phyloP scores from a whole-genome alignment of 2,888 invertebrate species.

The Oxycera nigricornis region DNA sequence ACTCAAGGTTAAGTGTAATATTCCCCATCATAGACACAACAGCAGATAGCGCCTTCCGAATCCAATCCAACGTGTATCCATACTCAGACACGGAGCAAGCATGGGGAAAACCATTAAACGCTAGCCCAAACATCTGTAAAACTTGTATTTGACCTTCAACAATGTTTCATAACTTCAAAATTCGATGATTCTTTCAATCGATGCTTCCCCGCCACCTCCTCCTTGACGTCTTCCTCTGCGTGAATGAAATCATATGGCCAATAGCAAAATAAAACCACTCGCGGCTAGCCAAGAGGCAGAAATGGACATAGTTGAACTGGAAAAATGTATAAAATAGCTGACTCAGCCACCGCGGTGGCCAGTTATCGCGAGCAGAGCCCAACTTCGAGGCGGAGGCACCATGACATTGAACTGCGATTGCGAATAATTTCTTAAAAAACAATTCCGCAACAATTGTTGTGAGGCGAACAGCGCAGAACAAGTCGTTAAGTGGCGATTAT shows the following conservation, averaged over 20 bases:
- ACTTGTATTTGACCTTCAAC: background rate
- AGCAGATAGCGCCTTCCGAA: too few species aligned
- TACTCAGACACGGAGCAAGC: too few species aligned
- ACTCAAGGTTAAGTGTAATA: too few species aligned
- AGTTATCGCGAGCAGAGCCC: background rate
- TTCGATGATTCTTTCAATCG: background rate
- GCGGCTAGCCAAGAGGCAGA: too few species aligned
- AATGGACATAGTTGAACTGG: background rate
- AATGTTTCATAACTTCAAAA: background rate
- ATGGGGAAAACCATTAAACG: background rate
- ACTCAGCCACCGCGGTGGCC: background rate
- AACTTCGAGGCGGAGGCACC: background rate
- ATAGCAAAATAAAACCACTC: background rate
- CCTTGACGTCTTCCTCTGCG: background rate
- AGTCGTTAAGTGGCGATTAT: too few species aligned
- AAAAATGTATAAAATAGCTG: slow-evolving; percentile 3
- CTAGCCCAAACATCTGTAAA: background rate
- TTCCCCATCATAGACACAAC: too few species aligned
- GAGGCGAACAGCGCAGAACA: too few species aligned
- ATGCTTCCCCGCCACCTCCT: background rate
- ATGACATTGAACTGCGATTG: background rate
- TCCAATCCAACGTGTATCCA: too few species aligned
- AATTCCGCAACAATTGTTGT: background rate
- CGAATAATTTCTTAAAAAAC: background rate
- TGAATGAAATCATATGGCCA: background rate